Percentiles rank a stretch among this genome's conserved stretches.
phyloP scores from a whole-genome alignment of 1,140 invertebrate species.

The Kradibia gibbosae region DNA sequence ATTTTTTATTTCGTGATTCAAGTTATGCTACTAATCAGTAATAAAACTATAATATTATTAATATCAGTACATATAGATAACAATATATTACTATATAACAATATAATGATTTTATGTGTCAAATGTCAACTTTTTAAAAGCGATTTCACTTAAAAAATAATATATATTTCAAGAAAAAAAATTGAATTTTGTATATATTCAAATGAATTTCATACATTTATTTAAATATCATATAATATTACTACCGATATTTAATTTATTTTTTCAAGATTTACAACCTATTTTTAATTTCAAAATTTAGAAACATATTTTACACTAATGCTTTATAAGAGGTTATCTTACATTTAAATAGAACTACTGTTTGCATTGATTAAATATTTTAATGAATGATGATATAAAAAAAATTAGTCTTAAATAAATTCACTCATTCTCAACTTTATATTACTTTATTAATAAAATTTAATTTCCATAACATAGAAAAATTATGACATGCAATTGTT shows the following conservation, averaged over 20 bases:
- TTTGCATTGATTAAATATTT: neutral
- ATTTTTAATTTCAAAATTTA: conserved; percentile 16
- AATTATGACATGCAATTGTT: neutral
- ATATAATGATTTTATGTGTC: too few relatives aligned
- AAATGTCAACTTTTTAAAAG: too few relatives aligned
- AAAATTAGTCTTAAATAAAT: neutral
- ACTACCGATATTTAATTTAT: neutral
- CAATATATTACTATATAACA: too few relatives aligned
- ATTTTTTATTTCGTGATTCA: too few relatives aligned
- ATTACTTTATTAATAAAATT: too few relatives aligned
- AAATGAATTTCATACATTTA: neutral
- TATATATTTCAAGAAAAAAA: too few relatives aligned
- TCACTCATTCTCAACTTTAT: too few relatives aligned
- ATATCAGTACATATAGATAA: too few relatives aligned
- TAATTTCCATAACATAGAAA: neutral
- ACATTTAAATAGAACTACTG: neutral
- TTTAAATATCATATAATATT: neutral
- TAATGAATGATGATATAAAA: neutral
- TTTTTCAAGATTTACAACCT: neutral
- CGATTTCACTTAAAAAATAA: too few relatives aligned
- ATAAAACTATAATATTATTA: too few relatives aligned
- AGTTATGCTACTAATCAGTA: too few relatives aligned
- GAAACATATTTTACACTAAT: neutral
- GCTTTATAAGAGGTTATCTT: neutral
- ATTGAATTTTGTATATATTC: too few relatives aligned